These are phyloP conservation scores for Euclidia mi DNA, from an alignment of 2,888 invertebrate genomes.

Conservation along the genomic window DNA sequence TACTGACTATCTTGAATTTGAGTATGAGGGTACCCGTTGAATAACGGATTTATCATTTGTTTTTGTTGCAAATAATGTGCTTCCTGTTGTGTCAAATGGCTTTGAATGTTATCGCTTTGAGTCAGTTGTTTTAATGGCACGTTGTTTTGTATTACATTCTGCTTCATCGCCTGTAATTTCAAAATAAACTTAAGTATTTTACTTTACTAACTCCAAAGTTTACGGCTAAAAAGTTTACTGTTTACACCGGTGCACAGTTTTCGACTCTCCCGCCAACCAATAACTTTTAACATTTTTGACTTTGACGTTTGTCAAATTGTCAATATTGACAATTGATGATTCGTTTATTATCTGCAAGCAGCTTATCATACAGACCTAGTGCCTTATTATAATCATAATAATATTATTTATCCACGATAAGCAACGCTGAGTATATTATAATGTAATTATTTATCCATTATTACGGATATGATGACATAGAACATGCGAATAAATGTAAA, in stretches of 20 bases:
- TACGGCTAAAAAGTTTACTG: too few relatives aligned
- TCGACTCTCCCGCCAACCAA: neutral
- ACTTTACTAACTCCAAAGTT: neutral
- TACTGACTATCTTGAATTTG: conserved; percentile 81
- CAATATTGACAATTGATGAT: too few relatives aligned
- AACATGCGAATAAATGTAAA: too few relatives aligned
- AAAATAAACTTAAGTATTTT: conserved; percentile 9
- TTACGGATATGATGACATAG: too few relatives aligned
- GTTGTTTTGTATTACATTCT: conserved; percentile 86
- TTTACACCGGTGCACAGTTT: too few relatives aligned
- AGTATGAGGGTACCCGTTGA: conserved; percentile 81
- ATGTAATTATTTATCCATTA: too few relatives aligned
- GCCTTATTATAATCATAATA: too few relatives aligned
- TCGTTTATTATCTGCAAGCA: too few relatives aligned
- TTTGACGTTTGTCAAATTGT: conserved; percentile 4
- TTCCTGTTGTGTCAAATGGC: conserved; percentile 86
- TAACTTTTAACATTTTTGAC: neutral
- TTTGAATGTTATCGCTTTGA: conserved; percentile 85
- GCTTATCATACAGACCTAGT: too few relatives aligned
- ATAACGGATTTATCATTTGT: conserved; percentile 86
- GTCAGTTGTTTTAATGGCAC: conserved; percentile 89
- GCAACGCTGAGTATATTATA: too few relatives aligned
- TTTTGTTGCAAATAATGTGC: conserved; percentile 89
- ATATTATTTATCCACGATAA: too few relatives aligned
- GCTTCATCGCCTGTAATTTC: conserved; percentile 81